phyloP scores from a whole-genome alignment of 2,888 invertebrate species.

The Brachyptera risi region DNA sequence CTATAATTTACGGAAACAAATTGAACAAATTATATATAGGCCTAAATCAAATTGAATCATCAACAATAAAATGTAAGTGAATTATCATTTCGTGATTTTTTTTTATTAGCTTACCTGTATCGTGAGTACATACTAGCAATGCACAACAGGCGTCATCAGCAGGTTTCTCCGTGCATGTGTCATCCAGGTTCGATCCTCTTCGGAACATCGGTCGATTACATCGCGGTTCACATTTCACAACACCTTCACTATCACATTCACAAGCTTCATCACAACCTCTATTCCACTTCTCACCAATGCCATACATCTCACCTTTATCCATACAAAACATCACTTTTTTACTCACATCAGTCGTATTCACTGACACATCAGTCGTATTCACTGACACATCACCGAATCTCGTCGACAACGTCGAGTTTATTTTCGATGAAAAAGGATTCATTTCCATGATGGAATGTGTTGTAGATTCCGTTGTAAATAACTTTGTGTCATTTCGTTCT shows the following conservation, averaged over 20 bases:
- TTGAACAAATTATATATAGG: too few relatives aligned
- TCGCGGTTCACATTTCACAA: constrained; percentile 63
- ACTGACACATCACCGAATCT: neutral
- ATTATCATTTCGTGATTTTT: too few relatives aligned
- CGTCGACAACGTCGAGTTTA: neutral
- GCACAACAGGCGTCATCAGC: constrained; percentile 68
- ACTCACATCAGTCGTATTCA: neutral
- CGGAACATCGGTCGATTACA: constrained; percentile 67
- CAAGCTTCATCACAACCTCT: constrained; percentile 75
- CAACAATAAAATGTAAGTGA: too few relatives aligned
- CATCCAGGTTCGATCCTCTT: constrained; percentile 63
- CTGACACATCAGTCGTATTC: too few relatives aligned
- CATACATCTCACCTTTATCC: constrained; percentile 8
- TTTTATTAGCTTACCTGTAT: constrained; percentile 50
- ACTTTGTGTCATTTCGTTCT: neutral
- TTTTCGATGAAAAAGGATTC: neutral
- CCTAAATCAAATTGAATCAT: too few relatives aligned
- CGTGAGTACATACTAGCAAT: constrained; percentile 63
- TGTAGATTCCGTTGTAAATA: neutral
- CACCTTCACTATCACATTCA: constrained; percentile 61
- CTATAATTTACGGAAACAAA: too few relatives aligned
- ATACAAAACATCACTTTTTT: neutral
- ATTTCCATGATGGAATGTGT: neutral
- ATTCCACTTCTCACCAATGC: constrained; percentile 61
- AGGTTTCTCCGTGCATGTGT: constrained; percentile 66